These are phyloP conservation scores for Erebia epiphron DNA, from an alignment of 2,888 invertebrate species.

Conservation along the genomic window DNA sequence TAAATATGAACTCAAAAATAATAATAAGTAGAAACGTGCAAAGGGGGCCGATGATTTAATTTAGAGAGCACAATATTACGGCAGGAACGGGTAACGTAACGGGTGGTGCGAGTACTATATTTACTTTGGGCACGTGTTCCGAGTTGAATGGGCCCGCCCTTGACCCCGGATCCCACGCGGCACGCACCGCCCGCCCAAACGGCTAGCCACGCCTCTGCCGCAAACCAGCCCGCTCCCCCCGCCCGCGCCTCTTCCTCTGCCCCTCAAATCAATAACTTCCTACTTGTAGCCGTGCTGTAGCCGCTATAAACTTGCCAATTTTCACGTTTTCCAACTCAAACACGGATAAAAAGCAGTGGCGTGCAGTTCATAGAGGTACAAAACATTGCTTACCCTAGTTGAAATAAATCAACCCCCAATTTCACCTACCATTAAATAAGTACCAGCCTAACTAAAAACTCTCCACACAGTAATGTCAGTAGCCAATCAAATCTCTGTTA, in stretches of 20 bases:
- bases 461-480: no score
- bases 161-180: conserved; percentile 76
- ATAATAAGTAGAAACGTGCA: background rate
- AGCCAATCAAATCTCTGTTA: no score
- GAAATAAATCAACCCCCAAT: no score
- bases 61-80: conserved; percentile 51
- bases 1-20: background rate
- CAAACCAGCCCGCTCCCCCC: conserved; percentile 42
- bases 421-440: no score
- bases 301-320: conserved; percentile 50
- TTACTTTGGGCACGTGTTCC: conserved; percentile 80
- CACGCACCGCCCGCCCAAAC: conserved; percentile 69
- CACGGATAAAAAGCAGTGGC: background rate
- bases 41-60: conserved; percentile 15
- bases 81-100: conserved; percentile 66
- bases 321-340: conserved; percentile 37
- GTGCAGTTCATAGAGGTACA: no score
- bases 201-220: conserved; percentile 71
- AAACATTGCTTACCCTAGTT: no score
- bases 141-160: conserved; percentile 79
- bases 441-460: no score
- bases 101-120: conserved; percentile 70
- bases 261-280: conserved; percentile 66
- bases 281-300: conserved; percentile 47
- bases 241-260: conserved; percentile 44